Conservation (phyloP, 2,888 invertebrate species). For the Plusia festucae region DNA sequence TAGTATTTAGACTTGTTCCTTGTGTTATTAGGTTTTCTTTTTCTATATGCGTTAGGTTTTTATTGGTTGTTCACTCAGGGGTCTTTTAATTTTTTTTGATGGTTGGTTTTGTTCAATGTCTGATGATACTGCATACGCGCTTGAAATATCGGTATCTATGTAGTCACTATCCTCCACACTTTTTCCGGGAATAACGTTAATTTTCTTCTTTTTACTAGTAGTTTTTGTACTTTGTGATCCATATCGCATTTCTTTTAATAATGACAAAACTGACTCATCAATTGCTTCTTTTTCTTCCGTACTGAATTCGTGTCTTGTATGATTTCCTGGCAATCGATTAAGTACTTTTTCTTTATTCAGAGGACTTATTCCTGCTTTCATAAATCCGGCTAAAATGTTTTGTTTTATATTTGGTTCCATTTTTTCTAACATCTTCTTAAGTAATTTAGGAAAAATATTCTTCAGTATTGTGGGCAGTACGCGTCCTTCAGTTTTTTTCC, state of each 20-base stretch:
- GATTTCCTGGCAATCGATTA: constrained; percentile 17
- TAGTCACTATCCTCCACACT: background rate
- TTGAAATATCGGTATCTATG: constrained; percentile 21
- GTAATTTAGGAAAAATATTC: too few relatives aligned
- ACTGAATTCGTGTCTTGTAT: constrained; percentile 20
- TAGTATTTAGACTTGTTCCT: too few relatives aligned
- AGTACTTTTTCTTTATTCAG: constrained; percentile 23
- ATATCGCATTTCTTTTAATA: constrained; percentile 34
- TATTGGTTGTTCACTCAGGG: constrained; percentile 16
- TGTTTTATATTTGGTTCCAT: constrained; percentile 19
- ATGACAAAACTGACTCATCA: constrained; percentile 21
- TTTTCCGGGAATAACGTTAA: constrained; percentile 14
- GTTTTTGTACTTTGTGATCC: constrained; percentile 17
- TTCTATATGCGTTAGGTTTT: constrained; percentile 17
- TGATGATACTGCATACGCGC: too few relatives aligned
- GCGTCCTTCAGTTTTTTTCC: too few relatives aligned
- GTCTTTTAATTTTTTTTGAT: constrained; percentile 16
- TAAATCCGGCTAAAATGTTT: constrained; percentile 22
- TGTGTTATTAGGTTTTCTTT: constrained; percentile 23
- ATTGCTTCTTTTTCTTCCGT: constrained; percentile 24
- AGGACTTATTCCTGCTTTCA: constrained; percentile 28
- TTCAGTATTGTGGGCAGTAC: too few relatives aligned
- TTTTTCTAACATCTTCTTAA: constrained; percentile 8
- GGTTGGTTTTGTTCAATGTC: too few relatives aligned
- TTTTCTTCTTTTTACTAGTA: constrained; percentile 13